Percentiles rank a stretch among this genome's conserved stretches.
Conservation (phyloP, 2,888 invertebrate species). For the Eudemis profundana region DNA sequence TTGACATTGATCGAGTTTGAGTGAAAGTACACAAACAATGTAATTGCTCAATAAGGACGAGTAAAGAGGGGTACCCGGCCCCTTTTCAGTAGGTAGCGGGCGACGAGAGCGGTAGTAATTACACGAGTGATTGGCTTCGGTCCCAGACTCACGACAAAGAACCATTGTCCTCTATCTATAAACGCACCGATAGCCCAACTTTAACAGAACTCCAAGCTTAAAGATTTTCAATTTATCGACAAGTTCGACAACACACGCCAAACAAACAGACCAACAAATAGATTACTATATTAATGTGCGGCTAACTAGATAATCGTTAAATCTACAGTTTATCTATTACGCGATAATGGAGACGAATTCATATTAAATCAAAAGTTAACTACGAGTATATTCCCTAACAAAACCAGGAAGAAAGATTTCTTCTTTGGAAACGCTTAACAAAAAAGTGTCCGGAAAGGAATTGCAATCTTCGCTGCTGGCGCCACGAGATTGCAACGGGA, state of each 20-base stretch:
- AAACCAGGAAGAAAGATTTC: not conserved
- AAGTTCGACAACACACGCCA: constrained; percentile 3
- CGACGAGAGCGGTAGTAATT: constrained; percentile 55
- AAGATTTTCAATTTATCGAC: not conserved
- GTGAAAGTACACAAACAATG: constrained; percentile 25
- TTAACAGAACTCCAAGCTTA: constrained; percentile 8
- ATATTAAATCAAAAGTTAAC: not conserved
- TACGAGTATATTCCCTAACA: not conserved
- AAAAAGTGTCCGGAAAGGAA: constrained; percentile 32
- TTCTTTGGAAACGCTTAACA: constrained; percentile 1
- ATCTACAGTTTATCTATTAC: not conserved
- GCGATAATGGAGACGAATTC: not conserved
- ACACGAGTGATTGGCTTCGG: constrained; percentile 68
- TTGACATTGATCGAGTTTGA: constrained; percentile 31
- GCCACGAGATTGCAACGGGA: constrained; percentile 38
- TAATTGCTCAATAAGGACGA: constrained; percentile 18
- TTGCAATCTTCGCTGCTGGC: constrained; percentile 34
- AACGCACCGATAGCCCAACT: constrained; percentile 6
- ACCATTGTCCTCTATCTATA: constrained; percentile 53
- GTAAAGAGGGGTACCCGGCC: constrained; percentile 48
- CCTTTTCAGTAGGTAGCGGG: constrained; percentile 40
- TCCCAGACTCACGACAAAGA: constrained; percentile 54
- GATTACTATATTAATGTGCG: not conserved
- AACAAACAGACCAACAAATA: not conserved
- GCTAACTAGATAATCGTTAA: not conserved